Percentiles rank a stretch among this genome's conserved stretches.
Evolutionary conservation across 2,888 invertebrate genomes (phyloP).

Genomic region (Calameuta filiformis): DNA sequence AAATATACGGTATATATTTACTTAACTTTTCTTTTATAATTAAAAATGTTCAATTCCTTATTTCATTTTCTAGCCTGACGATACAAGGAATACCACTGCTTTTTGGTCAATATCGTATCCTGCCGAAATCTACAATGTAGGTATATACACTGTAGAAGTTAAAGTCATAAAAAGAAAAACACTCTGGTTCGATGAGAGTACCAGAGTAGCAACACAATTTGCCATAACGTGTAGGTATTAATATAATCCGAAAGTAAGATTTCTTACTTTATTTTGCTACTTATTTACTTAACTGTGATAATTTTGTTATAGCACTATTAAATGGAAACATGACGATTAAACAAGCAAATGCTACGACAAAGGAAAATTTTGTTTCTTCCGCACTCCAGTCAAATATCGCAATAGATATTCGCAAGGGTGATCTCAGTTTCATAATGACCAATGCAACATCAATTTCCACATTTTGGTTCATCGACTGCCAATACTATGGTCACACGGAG

Average conservation of each 20-base stretch:
- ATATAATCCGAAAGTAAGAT: neutral
- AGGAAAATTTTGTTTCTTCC: conserved; percentile 74
- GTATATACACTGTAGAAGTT: conserved; percentile 72
- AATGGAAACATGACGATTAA: conserved; percentile 75
- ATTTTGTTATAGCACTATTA: conserved; percentile 70
- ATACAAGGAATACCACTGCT: conserved; percentile 68
- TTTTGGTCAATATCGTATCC: conserved; percentile 75
- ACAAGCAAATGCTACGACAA: conserved; percentile 72
- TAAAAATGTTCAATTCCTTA: conserved; percentile 23
- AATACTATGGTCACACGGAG: conserved; percentile 74
- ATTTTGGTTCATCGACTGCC: conserved; percentile 86
- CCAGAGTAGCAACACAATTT: neutral
- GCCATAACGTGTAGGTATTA: conserved; percentile 66
- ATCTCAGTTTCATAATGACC: conserved; percentile 70
- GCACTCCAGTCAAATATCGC: conserved; percentile 58
- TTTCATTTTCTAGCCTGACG: conserved; percentile 50
- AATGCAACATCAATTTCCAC: conserved; percentile 72
- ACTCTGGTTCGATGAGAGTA: neutral
- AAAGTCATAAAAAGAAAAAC: conserved; percentile 60
- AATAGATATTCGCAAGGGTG: conserved; percentile 72
- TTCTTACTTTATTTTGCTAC: neutral
- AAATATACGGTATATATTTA: conserved; percentile 64
- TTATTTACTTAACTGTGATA: conserved; percentile 13
- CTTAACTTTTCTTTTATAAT: conserved; percentile 1
- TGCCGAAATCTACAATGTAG: conserved; percentile 68